These are phyloP conservation scores for Hydrochoerus hydrochaeris DNA, from an alignment of 2,113 vertebrate genomes.

Conservation along the genomic window DNA sequence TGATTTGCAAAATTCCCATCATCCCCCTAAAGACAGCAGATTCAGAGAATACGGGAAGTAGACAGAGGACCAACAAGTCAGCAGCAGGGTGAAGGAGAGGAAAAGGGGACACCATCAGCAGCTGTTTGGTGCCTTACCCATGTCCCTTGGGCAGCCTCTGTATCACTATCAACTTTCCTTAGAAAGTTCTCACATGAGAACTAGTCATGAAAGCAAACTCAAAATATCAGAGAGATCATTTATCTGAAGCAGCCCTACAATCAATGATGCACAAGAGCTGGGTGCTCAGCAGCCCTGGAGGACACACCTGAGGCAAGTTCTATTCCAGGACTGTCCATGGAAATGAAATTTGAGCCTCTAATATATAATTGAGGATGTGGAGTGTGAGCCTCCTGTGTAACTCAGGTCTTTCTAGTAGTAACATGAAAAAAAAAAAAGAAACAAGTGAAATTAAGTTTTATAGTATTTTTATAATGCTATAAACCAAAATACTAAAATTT, in stretches of 20 bases:
- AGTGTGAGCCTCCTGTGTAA: background rate
- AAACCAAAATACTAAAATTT: constrained; percentile 14
- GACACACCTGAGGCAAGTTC: background rate
- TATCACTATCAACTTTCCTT: background rate
- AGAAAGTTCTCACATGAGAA: background rate
- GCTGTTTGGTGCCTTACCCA: background rate
- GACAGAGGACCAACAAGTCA: background rate
- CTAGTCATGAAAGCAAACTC: background rate
- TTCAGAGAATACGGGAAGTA: background rate
- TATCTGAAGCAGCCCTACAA: background rate
- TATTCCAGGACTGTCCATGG: background rate
- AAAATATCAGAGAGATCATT: background rate
- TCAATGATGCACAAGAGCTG: background rate
- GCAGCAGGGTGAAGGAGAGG: background rate
- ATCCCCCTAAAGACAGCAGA: background rate
- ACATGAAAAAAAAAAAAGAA: background rate
- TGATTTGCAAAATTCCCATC: background rate
- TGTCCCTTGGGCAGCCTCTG: background rate
- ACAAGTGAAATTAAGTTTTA: background rate
- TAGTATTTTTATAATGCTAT: background rate
- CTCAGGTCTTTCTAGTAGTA: background rate
- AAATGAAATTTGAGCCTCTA: background rate
- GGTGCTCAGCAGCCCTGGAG: background rate
- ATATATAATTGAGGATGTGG: background rate
- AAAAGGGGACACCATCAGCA: background rate